Evolutionary conservation across 1,140 invertebrate species (phyloP), one percentile per base, ranked within the genome.

Genomic region (Rhopalosiphum padi): DNA sequence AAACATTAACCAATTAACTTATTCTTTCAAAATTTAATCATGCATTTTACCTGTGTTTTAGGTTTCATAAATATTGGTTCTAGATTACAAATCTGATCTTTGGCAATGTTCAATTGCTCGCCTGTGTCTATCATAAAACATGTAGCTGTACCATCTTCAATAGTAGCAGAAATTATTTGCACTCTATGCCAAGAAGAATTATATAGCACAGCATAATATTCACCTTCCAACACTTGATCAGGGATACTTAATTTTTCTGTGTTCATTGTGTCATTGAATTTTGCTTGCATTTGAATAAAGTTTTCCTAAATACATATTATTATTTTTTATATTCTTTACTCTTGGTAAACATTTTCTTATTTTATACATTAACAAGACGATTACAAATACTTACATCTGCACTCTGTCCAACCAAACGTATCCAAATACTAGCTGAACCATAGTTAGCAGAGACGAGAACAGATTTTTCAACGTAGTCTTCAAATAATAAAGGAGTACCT

Each of bases 361-460:
- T 60, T 30, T 11, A 60, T n/a, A 77, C 11, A 77, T 77, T 18
- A 77, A 15, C 21, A 46, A 77, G 22, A 77, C 7, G 18, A 85
- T 83, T 51, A 85, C 51, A 35, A 37, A 43, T 53, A 85, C 23
- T 85, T 93, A 93, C 91, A 86, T 93, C 91, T 51, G 82, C 82
- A 55, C 43, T 85, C 9, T 83, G 48, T 30, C 48, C 91, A 86
- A 93, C 82, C 30, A 85, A 86, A 85, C 91, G 91, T n/a, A 93
- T 43, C 48, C 82, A 85, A 93, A 93, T 23, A 85, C 25, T 41
- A 53, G 48, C 18, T 43, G 91, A 55, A 55, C 91, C 82, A 85
- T 93, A 93, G 35, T 85, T 93, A 30, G 91, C 91, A 77, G 91
- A 85, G 37, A 93, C 91, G n/a, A 93, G 82, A 41, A 93, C 51